Evolutionary conservation across 2,888 invertebrate species (phyloP), one percentile per base, ranked within the genome.

Genomic region (Aleiodes alternator): DNA sequence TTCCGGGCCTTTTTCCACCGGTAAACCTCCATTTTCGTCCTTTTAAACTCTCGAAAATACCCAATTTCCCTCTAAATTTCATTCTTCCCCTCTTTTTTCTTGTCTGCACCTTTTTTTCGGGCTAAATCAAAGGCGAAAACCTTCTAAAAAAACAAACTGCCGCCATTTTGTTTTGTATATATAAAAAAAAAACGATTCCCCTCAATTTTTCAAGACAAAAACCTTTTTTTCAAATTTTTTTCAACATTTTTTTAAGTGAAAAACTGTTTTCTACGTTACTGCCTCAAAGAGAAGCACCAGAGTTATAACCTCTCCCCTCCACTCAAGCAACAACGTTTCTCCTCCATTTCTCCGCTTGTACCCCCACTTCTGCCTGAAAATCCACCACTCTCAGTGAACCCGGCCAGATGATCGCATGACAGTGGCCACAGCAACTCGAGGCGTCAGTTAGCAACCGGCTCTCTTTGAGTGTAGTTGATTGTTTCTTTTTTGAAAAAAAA

Each of bases 391-490:
- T 7, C 43, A 11, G 11, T 56, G 9, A 64, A 76, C 78, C 80
- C 84, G 82, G 82, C 84, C 87, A 87, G 87, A 87, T 88, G 87
- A 87, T 87, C 86, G 85, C 80, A 80, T 80, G 82, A 78, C 80
- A 78, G 78, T 75, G 79, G 79, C 51, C 72, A 78, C 80, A 77
- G 79, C 81, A 81, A 64, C 80, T 80, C 79, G 79, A 82, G 81
- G 81, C 82, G 86, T 88, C 89, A 89, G 89, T 89, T 89, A 87
- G 89, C 87, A 89, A 89, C 88, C 88, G 88, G 88, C 88, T 81
- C 82, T 86, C 84, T 79, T 79, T 72, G 79, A 75, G 81, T 80
- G 76, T 75, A 80, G 82, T 79, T 78, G 81, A 69, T 66, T 76
- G 59, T 73, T 76, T 78, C 76, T 76, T 76, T 38, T 23, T 23